phyloP scores from a whole-genome alignment of 1,140 invertebrate species.

The Calephelis virginiensis region DNA sequence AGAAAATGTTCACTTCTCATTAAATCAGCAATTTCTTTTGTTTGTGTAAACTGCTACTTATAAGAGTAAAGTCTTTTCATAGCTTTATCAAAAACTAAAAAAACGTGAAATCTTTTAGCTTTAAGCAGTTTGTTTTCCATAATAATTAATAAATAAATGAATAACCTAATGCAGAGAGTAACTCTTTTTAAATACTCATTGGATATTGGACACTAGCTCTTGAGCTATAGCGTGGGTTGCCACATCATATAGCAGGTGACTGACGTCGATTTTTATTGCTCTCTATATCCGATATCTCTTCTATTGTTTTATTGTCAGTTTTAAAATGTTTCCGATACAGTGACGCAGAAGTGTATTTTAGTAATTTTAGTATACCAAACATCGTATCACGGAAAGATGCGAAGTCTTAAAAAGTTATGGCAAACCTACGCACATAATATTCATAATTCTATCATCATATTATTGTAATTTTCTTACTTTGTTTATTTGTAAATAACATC shows the following conservation, averaged over 20 bases:
- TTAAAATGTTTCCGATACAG: slow-evolving; percentile 37
- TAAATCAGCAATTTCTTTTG: too few species aligned
- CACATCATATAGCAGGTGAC: slow-evolving; percentile 54
- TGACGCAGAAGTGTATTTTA: slow-evolving; percentile 46
- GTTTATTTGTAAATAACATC: slow-evolving; percentile 20
- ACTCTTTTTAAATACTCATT: too few species aligned
- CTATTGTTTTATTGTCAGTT: slow-evolving; percentile 65
- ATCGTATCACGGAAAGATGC: slow-evolving; percentile 24
- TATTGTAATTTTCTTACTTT: slow-evolving; percentile 21
- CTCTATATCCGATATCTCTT: slow-evolving; percentile 49
- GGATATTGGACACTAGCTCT: neutral
- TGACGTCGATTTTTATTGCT: slow-evolving; percentile 67
- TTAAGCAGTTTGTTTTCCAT: too few species aligned
- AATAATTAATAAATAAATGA: too few species aligned
- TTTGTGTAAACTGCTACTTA: too few species aligned
- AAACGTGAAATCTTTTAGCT: too few species aligned
- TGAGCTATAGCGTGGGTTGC: slow-evolving; percentile 45
- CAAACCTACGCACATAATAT: slow-evolving; percentile 26
- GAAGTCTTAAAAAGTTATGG: slow-evolving; percentile 23
- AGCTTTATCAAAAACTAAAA: too few species aligned
- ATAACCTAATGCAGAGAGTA: too few species aligned
- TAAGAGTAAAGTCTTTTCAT: too few species aligned
- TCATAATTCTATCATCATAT: slow-evolving; percentile 26
- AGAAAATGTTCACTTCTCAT: too few species aligned
- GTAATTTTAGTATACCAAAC: slow-evolving; percentile 29